Percentiles rank a stretch among this genome's conserved stretches.
These are phyloP conservation scores for Drosophila miranda DNA, from an alignment of 1,140 invertebrate species.

Conservation along the genomic window DNA sequence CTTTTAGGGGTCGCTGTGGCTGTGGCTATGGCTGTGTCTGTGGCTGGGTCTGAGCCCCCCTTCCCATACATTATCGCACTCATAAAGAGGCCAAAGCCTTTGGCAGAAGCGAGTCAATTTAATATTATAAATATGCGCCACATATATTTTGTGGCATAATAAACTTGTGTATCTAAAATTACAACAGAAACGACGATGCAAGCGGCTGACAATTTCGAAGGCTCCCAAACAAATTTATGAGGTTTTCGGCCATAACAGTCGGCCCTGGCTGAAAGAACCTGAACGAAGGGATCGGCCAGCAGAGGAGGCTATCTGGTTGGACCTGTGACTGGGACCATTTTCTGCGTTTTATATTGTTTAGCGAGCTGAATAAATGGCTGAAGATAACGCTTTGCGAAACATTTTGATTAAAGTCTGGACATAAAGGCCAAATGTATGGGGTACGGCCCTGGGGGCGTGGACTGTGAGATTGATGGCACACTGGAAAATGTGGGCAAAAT, in stretches of 20 bases:
- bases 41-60: neutral
- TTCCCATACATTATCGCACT: slow-evolving; percentile 60
- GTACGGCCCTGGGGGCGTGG: slow-evolving; percentile 3
- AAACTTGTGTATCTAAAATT: slow-evolving; percentile 80
- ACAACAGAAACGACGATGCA: slow-evolving; percentile 56
- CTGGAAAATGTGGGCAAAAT: neutral
- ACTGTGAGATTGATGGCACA: neutral
- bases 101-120: slow-evolving; percentile 59
- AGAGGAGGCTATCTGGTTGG: neutral
- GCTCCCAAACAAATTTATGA: slow-evolving; percentile 76
- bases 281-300: neutral
- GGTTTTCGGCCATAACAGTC: slow-evolving; percentile 41
- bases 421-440: slow-evolving; percentile 26
- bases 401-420: slow-evolving; percentile 56
- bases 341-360: slow-evolving; percentile 77
- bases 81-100: slow-evolving; percentile 47
- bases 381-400: slow-evolving; percentile 48
- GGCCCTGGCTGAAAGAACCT: slow-evolving; percentile 7
- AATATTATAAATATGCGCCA: slow-evolving; percentile 77
- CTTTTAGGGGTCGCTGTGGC: slow-evolving; percentile 19
- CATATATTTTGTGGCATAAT: slow-evolving; percentile 78
- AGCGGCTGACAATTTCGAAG: slow-evolving; percentile 66
- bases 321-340: slow-evolving; percentile 15
- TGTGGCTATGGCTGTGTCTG: no score
- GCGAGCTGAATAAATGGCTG: slow-evolving; percentile 63